phyloP scores from a whole-genome alignment of 2,888 invertebrate species.

The Nomada hirtipes region DNA sequence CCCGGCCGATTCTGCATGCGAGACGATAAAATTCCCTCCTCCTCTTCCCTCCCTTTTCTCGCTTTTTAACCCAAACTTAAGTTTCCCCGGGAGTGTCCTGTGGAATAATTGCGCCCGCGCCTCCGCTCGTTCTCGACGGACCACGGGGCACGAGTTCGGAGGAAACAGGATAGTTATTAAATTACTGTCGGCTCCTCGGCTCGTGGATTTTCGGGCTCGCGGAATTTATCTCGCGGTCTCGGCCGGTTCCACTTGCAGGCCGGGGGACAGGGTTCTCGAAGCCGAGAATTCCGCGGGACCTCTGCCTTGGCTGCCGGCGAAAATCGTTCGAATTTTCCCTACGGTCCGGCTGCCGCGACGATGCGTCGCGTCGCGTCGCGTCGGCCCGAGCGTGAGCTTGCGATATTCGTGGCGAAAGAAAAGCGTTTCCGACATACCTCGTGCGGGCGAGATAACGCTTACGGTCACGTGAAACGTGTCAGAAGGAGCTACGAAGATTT shows the following conservation, averaged over 20 bases:
- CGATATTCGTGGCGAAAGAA: constrained; percentile 71
- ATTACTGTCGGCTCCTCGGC: constrained; percentile 14
- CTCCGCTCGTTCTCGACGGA: background rate
- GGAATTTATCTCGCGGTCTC: background rate
- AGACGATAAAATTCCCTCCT: constrained; percentile 49
- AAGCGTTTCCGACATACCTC: constrained; percentile 73
- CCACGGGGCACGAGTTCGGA: background rate
- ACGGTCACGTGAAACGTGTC: constrained; percentile 72
- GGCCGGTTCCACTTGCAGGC: too few relatives aligned
- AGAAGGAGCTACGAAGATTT: constrained; percentile 73
- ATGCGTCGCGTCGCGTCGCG: constrained; percentile 17
- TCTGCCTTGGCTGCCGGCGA: too few relatives aligned
- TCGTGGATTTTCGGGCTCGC: too few relatives aligned
- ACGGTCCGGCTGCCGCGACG: constrained; percentile 9
- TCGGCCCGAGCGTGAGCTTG: constrained; percentile 62
- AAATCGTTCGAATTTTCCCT: constrained; percentile 22
- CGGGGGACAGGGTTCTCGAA: too few relatives aligned
- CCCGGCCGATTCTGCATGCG: constrained; percentile 47
- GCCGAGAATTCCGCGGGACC: background rate
- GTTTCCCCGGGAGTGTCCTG: constrained; percentile 1
- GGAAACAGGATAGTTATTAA: constrained; percentile 27
- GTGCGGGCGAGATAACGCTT: constrained; percentile 65
- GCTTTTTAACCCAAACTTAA: background rate
- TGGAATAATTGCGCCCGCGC: background rate
- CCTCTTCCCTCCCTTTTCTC: background rate